These are phyloP conservation scores for Rhinoraja longicauda DNA, from an alignment of 2,797 vertebrate genomes.

Conservation along the genomic window DNA sequence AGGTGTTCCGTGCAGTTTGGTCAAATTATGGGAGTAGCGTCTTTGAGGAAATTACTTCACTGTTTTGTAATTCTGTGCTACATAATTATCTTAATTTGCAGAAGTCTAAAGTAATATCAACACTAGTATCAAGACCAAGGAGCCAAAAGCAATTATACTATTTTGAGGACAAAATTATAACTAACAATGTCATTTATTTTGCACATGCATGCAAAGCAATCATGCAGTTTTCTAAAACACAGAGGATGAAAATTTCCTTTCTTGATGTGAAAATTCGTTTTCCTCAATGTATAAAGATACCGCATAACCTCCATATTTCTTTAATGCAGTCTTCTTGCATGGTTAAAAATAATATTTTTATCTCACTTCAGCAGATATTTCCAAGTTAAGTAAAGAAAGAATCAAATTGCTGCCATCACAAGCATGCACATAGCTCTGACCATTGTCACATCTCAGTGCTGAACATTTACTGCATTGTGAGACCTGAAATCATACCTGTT, in stretches of 20 bases:
- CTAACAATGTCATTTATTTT: background rate
- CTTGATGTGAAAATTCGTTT: background rate
- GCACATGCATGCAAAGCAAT: conserved; percentile 11
- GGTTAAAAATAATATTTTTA: background rate
- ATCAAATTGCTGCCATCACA: background rate
- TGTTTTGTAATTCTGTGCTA: conserved; percentile 21
- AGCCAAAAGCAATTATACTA: conserved; percentile 19
- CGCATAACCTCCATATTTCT: background rate
- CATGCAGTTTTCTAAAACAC: background rate
- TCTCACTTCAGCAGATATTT: background rate
- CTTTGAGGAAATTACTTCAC: conserved; percentile 24
- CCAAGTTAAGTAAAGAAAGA: background rate
- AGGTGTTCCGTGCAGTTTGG: background rate
- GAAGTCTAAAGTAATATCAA: conserved; percentile 3
- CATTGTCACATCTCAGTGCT: background rate
- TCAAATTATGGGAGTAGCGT: conserved; percentile 21
- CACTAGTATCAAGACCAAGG: conserved; percentile 1
- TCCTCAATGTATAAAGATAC: background rate
- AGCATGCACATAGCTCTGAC: background rate
- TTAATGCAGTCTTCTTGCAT: background rate
- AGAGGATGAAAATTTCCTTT: background rate
- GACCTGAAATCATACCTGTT: background rate
- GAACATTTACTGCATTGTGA: background rate
- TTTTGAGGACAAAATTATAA: conserved; percentile 6
- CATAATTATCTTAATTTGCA: conserved; percentile 24